Conservation (phyloP, 2,888 invertebrate genomes). For the Pristionchus maxplancki region DNA sequence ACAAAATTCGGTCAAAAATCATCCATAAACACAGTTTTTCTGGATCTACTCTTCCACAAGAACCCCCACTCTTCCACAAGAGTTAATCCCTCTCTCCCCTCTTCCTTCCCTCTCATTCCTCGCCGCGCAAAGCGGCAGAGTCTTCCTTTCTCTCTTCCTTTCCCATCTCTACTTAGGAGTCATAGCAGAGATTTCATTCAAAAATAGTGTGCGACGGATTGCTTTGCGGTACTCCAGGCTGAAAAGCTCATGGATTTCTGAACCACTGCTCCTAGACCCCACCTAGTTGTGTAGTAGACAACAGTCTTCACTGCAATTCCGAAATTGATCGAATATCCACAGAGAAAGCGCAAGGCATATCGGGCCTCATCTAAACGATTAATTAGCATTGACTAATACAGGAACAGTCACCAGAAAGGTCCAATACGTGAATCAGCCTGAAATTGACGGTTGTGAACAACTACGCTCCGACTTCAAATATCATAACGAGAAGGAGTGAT, state of each 20-base stretch:
- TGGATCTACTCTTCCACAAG: too few relatives aligned
- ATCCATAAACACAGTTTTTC: too few relatives aligned
- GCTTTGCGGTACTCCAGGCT: neutral
- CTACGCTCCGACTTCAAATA: neutral
- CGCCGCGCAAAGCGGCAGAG: too few relatives aligned
- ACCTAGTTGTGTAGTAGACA: neutral
- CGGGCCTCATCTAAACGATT: neutral
- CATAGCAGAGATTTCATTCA: neutral
- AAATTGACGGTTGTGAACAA: neutral
- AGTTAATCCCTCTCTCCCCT: too few relatives aligned
- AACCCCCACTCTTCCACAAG: too few relatives aligned
- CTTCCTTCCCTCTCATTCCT: too few relatives aligned
- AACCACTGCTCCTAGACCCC: too few relatives aligned
- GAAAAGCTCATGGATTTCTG: too few relatives aligned
- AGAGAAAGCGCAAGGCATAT: neutral
- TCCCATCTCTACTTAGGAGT: too few relatives aligned
- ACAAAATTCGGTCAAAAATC: too few relatives aligned
- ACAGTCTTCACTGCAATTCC: neutral
- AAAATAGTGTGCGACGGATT: neutral
- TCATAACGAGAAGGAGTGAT: neutral
- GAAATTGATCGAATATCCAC: neutral
- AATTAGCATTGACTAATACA: neutral
- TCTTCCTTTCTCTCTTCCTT: too few relatives aligned
- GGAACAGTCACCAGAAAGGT: neutral
- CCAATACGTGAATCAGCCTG: neutral